Percentiles rank a stretch among this genome's conserved stretches.
These are phyloP conservation scores for Enteromius viviparus DNA, from an alignment of 2,797 vertebrate species.

Conservation along the genomic window DNA sequence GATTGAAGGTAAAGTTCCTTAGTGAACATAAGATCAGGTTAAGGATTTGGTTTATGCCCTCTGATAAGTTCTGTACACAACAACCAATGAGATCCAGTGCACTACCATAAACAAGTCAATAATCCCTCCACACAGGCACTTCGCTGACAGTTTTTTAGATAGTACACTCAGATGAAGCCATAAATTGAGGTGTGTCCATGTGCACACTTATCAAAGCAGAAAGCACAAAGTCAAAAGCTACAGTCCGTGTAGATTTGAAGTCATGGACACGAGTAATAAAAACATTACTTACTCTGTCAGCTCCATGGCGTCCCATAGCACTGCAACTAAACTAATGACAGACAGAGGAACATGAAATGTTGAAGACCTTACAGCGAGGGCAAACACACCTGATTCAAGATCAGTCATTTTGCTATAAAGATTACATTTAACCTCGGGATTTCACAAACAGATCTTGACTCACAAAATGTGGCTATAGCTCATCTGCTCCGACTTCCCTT, in stretches of 20 bases:
- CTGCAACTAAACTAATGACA: conserved; percentile 47
- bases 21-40: conserved; percentile 37
- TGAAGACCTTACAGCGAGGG: not conserved
- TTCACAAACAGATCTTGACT: conserved; percentile 11
- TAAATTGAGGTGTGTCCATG: conserved; percentile 10
- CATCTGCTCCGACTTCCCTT: conserved; percentile 9
- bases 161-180: conserved; percentile 24
- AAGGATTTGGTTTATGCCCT: conserved; percentile 12
- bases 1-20: conserved; percentile 91
- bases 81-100: conserved; percentile 29
- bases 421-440: not conserved
- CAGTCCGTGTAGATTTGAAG: not conserved
- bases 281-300: conserved; percentile 71
- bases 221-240: conserved; percentile 52
- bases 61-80: conserved; percentile 23
- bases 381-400: conserved; percentile 21
- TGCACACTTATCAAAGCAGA: conserved; percentile 50
- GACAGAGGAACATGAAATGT: conserved; percentile 10
- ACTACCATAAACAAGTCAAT: conserved; percentile 45
- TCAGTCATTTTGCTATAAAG: conserved; percentile 12
- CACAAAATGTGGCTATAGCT: conserved; percentile 8
- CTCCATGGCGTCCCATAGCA: conserved; percentile 56
- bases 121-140: conserved; percentile 13
- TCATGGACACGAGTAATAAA: not conserved
- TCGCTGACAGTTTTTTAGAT: conserved; percentile 13